phyloP scores from a whole-genome alignment of 1,140 invertebrate species.

The Batillaria attramentaria region DNA sequence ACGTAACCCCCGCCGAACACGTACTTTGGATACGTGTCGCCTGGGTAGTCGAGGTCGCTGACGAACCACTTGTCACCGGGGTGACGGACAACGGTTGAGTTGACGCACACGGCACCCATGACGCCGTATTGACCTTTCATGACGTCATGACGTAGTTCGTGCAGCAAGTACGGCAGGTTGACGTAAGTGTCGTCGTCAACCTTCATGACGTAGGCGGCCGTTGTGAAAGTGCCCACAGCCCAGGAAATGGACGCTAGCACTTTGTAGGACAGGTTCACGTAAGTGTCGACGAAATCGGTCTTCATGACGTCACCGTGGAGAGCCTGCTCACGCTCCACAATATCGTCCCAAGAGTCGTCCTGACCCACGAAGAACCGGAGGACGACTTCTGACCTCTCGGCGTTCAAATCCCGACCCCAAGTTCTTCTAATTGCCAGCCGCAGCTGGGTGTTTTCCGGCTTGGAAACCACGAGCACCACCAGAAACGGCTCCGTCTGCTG shows the following conservation, averaged over 20 bases:
- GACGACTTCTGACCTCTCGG: background rate
- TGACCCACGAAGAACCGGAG: constrained; percentile 38
- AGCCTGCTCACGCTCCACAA: constrained; percentile 77
- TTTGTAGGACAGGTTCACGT: constrained; percentile 90
- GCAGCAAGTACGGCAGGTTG: constrained; percentile 62
- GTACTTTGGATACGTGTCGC: constrained; percentile 60
- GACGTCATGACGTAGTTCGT: constrained; percentile 39
- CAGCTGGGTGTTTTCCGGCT: constrained; percentile 27
- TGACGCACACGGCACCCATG: constrained; percentile 44
- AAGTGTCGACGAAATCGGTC: constrained; percentile 84
- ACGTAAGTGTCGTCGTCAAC: constrained; percentile 76
- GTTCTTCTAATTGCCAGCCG: constrained; percentile 44
- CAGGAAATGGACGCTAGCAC: constrained; percentile 87
- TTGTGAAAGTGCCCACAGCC: constrained; percentile 78
- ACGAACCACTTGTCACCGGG: constrained; percentile 60
- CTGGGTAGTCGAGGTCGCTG: constrained; percentile 51
- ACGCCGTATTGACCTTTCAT: constrained; percentile 22
- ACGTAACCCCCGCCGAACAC: constrained; percentile 63
- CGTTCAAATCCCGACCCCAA: constrained; percentile 38
- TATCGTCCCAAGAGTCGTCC: constrained; percentile 40
- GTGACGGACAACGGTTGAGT: constrained; percentile 47
- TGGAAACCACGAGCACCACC: constrained; percentile 30
- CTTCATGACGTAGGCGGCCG: constrained; percentile 75
- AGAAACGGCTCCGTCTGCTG: constrained; percentile 3
- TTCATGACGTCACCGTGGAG: constrained; percentile 83